Conservation (phyloP, 2,797 vertebrate genomes). For the Apodemus agrarius region DNA sequence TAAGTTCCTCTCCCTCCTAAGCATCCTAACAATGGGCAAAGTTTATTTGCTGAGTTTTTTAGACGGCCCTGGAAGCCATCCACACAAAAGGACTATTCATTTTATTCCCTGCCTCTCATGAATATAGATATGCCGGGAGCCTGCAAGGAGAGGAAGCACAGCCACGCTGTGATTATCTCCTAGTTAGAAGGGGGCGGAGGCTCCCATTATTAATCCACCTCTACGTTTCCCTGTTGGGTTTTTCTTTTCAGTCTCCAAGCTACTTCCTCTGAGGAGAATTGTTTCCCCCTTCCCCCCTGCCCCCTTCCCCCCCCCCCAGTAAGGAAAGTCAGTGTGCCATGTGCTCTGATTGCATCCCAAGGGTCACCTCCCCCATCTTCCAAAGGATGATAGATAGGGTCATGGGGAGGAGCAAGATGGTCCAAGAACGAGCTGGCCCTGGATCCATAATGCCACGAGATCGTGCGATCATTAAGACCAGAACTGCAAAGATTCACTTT, state of each 20-base stretch:
- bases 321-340: background rate
- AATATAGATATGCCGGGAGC: background rate
- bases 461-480: background rate
- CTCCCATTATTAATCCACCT: background rate
- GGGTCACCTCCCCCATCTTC: background rate
- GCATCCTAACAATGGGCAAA: conserved; percentile 1
- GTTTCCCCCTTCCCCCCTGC: too few species aligned
- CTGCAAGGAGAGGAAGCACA: background rate
- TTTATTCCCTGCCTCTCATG: background rate
- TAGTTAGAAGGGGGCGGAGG: background rate
- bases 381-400: background rate
- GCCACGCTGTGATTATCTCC: background rate
- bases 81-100: background rate
- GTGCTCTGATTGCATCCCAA: background rate
- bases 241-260: background rate
- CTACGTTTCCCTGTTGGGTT: background rate
- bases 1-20: background rate
- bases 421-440: background rate
- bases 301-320: too few species aligned
- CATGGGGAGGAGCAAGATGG: rapidly evolving
- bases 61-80: background rate
- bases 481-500: background rate
- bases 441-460: background rate
- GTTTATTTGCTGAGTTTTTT: background rate
- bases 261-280: background rate